A percentile compares a stretch with the other conserved stretches of the same genome.
Evolutionary conservation across 1,140 invertebrate species (phyloP).

Genomic region (Rhagoletis zephyria): DNA sequence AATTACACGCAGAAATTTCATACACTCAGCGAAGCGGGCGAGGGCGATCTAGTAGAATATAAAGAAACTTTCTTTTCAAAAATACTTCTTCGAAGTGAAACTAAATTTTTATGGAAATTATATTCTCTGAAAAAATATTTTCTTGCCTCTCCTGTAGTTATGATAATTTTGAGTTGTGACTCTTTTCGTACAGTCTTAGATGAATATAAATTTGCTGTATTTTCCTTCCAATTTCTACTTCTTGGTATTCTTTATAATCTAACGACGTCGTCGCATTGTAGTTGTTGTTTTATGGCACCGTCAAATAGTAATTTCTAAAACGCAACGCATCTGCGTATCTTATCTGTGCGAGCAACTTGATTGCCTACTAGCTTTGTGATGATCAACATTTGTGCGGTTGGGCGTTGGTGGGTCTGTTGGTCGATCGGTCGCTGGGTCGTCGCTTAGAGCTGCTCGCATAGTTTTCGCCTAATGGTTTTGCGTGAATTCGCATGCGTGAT

Average conservation of each 20-base stretch:
- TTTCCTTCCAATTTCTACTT: not conserved
- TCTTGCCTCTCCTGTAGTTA: no score
- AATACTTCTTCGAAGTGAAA: no score
- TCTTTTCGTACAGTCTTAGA: no score
- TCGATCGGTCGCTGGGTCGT: constrained; percentile 12
- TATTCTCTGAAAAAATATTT: no score
- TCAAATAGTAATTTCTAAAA: constrained; percentile 26
- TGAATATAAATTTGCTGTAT: no score
- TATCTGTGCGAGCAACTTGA: constrained; percentile 14
- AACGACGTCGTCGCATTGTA: not conserved
- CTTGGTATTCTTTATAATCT: constrained; percentile 1
- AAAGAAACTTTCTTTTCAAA: no score
- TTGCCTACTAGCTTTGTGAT: constrained; percentile 18
- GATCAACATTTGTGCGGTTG: not conserved
- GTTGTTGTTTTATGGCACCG: not conserved
- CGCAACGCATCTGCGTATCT: constrained; percentile 46
- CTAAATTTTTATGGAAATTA: no score
- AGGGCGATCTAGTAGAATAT: no score
- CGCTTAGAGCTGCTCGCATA: constrained; percentile 10
- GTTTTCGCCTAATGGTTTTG: not conserved
- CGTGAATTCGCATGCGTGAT: constrained; percentile 15
- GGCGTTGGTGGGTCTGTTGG: not conserved
- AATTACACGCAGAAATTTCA: no score
- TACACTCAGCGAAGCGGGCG: no score
- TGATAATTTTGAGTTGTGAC: no score